These are phyloP conservation scores for Netelia inedita DNA, from an alignment of 2,888 invertebrate genomes.

Conservation along the genomic window DNA sequence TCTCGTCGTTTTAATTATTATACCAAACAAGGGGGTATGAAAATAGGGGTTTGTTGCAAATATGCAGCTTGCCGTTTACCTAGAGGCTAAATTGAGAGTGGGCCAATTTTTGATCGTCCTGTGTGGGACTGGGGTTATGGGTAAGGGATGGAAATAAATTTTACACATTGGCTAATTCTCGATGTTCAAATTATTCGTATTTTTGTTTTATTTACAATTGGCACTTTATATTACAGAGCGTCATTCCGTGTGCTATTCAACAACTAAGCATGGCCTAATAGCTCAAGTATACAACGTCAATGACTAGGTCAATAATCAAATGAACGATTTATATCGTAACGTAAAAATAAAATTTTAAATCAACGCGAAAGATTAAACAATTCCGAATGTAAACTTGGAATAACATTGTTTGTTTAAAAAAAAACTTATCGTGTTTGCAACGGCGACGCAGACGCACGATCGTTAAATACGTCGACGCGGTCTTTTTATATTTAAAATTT, in stretches of 20 bases:
- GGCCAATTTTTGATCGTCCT: too few species aligned
- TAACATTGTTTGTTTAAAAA: conserved; percentile 32
- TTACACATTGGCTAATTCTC: not conserved
- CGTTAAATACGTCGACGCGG: too few species aligned
- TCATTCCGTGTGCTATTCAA: conserved; percentile 74
- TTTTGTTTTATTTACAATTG: conserved; percentile 81
- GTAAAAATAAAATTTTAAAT: conserved; percentile 32
- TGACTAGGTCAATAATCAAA: conserved; percentile 51
- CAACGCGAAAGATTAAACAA: conserved; percentile 27
- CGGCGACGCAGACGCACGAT: not conserved
- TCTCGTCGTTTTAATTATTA: not conserved
- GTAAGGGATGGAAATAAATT: not conserved
- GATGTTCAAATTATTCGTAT: conserved; percentile 56
- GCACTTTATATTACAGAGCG: conserved; percentile 79
- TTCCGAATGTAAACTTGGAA: conserved; percentile 46
- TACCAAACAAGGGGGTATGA: too few species aligned
- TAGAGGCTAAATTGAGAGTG: too few species aligned
- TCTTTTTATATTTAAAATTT: too few species aligned
- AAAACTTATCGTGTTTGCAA: conserved; percentile 6
- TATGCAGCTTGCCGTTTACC: not conserved
- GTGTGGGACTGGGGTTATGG: not conserved
- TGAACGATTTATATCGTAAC: conserved; percentile 33
- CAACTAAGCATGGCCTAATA: conserved; percentile 71
- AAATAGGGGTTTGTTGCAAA: not conserved
- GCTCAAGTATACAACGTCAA: conserved; percentile 56